Evolutionary conservation across 2,113 vertebrate species (phyloP).

Genomic region (Heterocephalus glaber): DNA sequence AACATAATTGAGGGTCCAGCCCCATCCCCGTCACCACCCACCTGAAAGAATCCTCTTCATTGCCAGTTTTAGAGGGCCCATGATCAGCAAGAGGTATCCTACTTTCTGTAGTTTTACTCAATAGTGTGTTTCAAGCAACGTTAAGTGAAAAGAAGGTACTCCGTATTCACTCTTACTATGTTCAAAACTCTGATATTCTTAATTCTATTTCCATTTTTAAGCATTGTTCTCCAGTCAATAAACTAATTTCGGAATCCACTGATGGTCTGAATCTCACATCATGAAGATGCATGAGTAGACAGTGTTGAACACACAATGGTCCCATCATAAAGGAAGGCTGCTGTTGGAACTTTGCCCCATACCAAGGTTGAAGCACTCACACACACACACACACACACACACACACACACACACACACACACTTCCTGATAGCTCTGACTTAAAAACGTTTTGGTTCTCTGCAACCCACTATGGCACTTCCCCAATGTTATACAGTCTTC

Average conservation of each 20-base stretch:
- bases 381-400: too few relatives aligned
- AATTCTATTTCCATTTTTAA: background rate
- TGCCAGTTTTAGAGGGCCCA: background rate
- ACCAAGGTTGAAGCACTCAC: background rate
- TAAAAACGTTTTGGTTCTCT: background rate
- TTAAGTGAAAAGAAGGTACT: background rate
- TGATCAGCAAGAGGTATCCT: background rate
- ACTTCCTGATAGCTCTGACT: too few relatives aligned
- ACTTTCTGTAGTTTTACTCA: background rate
- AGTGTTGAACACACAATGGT: background rate
- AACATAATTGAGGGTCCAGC: background rate
- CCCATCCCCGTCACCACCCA: background rate
- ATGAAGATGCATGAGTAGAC: background rate
- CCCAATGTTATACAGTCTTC: background rate
- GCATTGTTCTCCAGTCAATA: background rate
- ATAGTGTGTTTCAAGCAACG: background rate
- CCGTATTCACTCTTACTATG: background rate
- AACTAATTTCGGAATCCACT: background rate
- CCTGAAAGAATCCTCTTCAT: background rate
- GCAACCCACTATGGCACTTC: background rate
- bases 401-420: too few relatives aligned
- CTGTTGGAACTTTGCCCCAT: background rate
- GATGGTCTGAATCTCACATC: background rate
- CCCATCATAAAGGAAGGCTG: background rate
- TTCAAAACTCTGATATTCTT: background rate